phyloP scores from a whole-genome alignment of 2,113 vertebrate species.

The Pituophis catenifer region DNA sequence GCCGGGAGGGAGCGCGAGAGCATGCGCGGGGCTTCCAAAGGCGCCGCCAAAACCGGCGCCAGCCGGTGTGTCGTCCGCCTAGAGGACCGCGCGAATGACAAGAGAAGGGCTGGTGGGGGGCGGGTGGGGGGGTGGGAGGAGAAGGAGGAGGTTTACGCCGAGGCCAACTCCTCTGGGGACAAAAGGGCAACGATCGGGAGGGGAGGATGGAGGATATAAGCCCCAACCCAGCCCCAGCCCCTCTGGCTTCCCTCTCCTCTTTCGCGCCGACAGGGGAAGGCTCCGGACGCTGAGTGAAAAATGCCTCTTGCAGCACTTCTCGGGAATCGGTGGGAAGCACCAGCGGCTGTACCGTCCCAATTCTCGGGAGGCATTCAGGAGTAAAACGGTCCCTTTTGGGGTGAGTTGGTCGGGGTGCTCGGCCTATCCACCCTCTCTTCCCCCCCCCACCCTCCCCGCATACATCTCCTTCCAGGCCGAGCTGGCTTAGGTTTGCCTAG shows the following conservation, averaged over 20 bases:
- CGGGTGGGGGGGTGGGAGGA: neutral
- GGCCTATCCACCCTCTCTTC: neutral
- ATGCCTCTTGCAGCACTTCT: neutral
- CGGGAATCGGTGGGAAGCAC: neutral
- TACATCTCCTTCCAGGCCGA: neutral
- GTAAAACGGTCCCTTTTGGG: neutral
- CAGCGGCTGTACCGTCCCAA: neutral
- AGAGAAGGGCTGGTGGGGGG: neutral
- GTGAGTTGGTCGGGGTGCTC: neutral
- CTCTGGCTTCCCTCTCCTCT: neutral
- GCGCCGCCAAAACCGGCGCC: neutral
- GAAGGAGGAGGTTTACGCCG: neutral
- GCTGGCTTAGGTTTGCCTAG: neutral
- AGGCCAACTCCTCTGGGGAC: neutral
- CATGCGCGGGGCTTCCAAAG: neutral
- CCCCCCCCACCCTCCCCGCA: no score
- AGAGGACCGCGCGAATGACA: neutral
- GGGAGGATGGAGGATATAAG: neutral
- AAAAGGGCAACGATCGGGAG: neutral
- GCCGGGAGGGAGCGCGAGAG: neutral
- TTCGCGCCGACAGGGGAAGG: neutral
- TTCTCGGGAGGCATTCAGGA: neutral
- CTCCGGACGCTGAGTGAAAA: neutral
- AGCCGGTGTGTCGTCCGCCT: neutral
- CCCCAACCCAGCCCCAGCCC: neutral